These are phyloP conservation scores for Agrypnia vestita DNA, from an alignment of 1,140 invertebrate species.

Conservation along the genomic window DNA sequence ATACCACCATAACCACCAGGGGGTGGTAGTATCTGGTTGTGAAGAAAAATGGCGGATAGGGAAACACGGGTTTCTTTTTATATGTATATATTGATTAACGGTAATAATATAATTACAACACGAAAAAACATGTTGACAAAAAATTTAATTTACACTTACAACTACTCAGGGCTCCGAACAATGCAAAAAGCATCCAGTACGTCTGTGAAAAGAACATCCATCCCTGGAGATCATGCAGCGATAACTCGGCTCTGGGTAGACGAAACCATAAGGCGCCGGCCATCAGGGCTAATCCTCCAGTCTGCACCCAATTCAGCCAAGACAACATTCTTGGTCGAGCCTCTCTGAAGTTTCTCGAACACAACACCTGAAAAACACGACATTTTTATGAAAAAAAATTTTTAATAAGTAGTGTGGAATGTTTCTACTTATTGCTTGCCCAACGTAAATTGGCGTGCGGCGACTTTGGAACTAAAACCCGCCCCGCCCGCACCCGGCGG, in stretches of 20 bases:
- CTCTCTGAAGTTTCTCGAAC: conserved; percentile 86
- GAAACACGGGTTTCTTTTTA: no score
- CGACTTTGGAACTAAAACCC: no score
- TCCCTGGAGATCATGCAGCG: conserved; percentile 86
- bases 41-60: no score
- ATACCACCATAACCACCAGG: no score
- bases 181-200: conserved; percentile 91
- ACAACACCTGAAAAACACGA: conserved; percentile 74
- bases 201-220: conserved; percentile 92
- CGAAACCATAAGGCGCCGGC: conserved; percentile 88
- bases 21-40: no score
- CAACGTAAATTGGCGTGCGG: no score
- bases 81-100: no score
- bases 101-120: no score
- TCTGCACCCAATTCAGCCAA: conserved; percentile 88
- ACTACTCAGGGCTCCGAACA: conserved; percentile 86
- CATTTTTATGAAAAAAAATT: no score
- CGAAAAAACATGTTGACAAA: not conserved
- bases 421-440: no score
- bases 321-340: conserved; percentile 85
- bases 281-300: conserved; percentile 81
- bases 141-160: conserved; percentile 65
- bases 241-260: conserved; percentile 82
- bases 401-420: no score
- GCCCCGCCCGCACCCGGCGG: no score